Evolutionary conservation across 2,888 invertebrate genomes (phyloP), one percentile per base, ranked within the genome.

Genomic region (Spicauda simplicius): DNA sequence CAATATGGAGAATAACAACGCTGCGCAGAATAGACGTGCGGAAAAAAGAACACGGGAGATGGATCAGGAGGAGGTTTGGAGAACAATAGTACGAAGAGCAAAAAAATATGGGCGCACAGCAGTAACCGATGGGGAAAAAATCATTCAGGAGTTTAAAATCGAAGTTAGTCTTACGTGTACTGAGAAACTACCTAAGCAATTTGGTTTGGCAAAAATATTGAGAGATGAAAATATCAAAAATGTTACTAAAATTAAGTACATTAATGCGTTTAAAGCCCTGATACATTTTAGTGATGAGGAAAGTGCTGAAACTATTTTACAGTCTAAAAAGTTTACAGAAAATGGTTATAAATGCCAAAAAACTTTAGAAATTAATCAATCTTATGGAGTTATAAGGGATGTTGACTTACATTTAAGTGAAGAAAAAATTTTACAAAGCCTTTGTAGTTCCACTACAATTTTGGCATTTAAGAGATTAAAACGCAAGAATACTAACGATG

Each of bases 121-220:
- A 10, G 19, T 37, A 12, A 3, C 37, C 12, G 37, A 37, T 7
- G 37, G 37, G 12, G 37, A 37, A 37, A 11, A 37, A 25, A 55
- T 33, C 1, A 62, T 18, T 19, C 41, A 19, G 16, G 54, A 62
- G 5, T 45, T 56, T 14, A 56, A 18, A 48, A 50, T 64, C 8
- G 56, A 64, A 56, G 52, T 67, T 11, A 54, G 30, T 25, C 3
- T 68, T 7, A 64, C 54, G 14, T 37, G 59, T 14, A 30, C 45
- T 2, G 64, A 68, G 30, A 54, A 59, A 64, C 48, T 68, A 37
- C 68, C 64, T 12, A 64, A 68, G 12, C 68, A 68, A 55, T 63
- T 68, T 20, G 63, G 58, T 7, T 37, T 68, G 8, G 68, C 68
- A 10, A 64, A 68, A 55, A 54, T 68, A 30, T 54, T 68, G 12